phyloP scores from a whole-genome alignment of 2,797 vertebrate species.

The Liasis olivaceus region DNA sequence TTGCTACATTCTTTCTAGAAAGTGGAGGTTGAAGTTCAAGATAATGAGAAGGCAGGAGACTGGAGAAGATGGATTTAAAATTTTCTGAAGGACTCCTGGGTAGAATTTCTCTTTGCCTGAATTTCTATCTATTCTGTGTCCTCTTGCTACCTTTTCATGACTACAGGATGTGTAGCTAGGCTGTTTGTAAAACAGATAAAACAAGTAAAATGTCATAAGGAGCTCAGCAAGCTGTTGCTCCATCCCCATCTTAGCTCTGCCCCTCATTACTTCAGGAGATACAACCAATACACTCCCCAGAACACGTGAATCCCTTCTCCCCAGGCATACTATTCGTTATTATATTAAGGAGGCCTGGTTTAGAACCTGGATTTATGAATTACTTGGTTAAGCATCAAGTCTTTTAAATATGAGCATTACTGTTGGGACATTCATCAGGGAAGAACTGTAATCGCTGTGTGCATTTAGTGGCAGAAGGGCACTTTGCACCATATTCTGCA shows the following conservation, averaged over 20 bases:
- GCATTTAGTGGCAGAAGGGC: not conserved
- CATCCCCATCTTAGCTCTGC: not conserved
- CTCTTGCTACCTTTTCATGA: not conserved
- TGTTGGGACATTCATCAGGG: not conserved
- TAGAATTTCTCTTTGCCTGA: not conserved
- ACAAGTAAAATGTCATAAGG: not conserved
- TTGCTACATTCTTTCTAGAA: not conserved
- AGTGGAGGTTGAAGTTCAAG: not conserved
- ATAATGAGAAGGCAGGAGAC: not conserved
- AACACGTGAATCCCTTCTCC: not conserved
- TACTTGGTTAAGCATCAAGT: not conserved
- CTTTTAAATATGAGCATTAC: not conserved
- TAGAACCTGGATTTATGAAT: not conserved
- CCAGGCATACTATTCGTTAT: not conserved
- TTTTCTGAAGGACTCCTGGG: constrained; percentile 13
- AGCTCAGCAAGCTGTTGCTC: not conserved
- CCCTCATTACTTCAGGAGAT: not conserved
- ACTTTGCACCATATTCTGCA: not conserved
- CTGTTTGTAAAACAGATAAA: not conserved
- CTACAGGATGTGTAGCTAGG: not conserved
- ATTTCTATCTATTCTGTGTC: not conserved
- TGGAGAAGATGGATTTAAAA: not conserved
- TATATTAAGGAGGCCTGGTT: not conserved
- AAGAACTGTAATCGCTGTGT: not conserved
- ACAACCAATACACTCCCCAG: not conserved